Base-by-base conservation (phyloP, 92 coral and sea anemone species). In the Montipora capitata region DNA sequence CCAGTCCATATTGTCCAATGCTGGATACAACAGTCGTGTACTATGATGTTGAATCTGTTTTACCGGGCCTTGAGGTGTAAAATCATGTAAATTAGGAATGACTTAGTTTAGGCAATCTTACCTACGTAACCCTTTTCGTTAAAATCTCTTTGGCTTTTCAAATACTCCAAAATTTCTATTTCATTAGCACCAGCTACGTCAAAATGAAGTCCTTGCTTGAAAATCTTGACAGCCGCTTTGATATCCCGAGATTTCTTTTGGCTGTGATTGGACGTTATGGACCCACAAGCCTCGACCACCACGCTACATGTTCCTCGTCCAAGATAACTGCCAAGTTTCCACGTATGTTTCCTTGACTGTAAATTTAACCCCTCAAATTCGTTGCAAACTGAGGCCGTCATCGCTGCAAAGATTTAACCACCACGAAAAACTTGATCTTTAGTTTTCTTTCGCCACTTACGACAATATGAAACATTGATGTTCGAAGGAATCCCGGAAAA, bases 121-220 rank as follows among this genome's bases (percentile, higher is more conserved):
- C 87, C 87, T 57, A 83, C 20, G 49, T 42, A 45, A 61, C 49
- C 3, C 12, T 54, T 61, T 18, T 15, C 20, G 62, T 45, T 12
- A 4, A 71, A 58, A 58, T 57, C 80, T 40, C 43, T 52, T 58
- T 73, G 45, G 20, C 39, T 49, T 15, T 54, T 17, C 40, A 90
- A 61, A 61, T 87, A 71, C 48, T 77, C 85, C 51, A 94, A 85
- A 56, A 93, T 84, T 68, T 78, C 72, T 6, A 93, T 91, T 84
- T 96, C 99, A 72, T 95, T 95, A 42, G 76, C 59, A 63, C 87
- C 98, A 71, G 94, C 93, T 49, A 39, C 73, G n/a, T 91, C 93
- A 79, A 90, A 96, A 5, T 80, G 86, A 10, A 61, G 65, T 13
- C 94, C 96, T 54, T 85, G 80, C 90, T 94, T 94, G 82, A 81